These are phyloP conservation scores for Orientallactaga bullata DNA, from an alignment of 2,113 vertebrate species.

Conservation along the genomic window DNA sequence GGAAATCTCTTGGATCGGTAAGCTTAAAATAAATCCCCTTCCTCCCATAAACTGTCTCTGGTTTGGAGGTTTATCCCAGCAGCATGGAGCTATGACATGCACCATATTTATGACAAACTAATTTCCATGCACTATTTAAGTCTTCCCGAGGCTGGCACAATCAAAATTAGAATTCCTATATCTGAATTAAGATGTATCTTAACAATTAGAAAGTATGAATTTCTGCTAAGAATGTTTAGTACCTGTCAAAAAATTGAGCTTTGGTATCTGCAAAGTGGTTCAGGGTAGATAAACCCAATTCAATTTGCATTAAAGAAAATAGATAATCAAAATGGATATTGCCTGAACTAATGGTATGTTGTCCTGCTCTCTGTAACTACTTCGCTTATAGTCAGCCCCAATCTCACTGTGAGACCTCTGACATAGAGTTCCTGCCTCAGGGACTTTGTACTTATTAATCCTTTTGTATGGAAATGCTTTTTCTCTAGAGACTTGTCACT, in stretches of 20 bases:
- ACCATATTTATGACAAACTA: neutral
- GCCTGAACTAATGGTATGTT: neutral
- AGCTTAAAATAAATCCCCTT: no score
- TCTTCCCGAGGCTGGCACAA: neutral
- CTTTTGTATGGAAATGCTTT: conserved; percentile 34
- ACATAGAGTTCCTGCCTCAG: neutral
- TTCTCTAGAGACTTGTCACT: conserved; percentile 32
- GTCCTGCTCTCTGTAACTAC: neutral
- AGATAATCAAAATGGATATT: conserved; percentile 23
- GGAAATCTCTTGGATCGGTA: no score
- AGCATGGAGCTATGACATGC: neutral
- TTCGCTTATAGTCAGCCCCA: conserved; percentile 8
- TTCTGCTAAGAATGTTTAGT: neutral
- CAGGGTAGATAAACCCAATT: conserved; percentile 30
- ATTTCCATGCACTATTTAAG: conserved; percentile 35
- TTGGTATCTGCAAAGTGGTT: conserved; percentile 37
- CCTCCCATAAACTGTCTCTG: no score
- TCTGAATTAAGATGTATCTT: neutral
- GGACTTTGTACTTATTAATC: conserved; percentile 44
- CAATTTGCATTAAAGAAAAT: conserved; percentile 16
- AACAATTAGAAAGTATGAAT: neutral
- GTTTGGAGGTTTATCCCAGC: no score
- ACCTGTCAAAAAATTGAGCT: conserved; percentile 19
- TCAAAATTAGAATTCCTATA: neutral
- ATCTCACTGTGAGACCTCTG: neutral